A percentile compares a stretch with the other conserved stretches of the same genome.
Evolutionary conservation across 2,797 vertebrate genomes (phyloP).

Genomic region (Hemitrygon akajei): DNA sequence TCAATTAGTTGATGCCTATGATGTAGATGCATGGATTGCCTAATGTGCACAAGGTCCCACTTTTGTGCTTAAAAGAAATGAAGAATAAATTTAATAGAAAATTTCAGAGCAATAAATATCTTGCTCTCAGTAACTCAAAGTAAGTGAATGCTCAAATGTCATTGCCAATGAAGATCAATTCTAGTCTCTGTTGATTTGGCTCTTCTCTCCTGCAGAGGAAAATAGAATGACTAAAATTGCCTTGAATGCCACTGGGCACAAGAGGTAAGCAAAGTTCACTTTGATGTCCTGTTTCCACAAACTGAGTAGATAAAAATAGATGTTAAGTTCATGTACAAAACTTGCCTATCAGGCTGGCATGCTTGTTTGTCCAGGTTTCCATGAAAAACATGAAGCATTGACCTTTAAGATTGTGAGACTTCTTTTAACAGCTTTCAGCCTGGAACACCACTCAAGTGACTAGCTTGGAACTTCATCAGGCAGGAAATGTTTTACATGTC

Average conservation of each 20-base stretch:
- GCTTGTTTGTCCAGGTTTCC: not conserved
- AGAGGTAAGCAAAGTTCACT: not conserved
- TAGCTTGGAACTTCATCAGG: no score
- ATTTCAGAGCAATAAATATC: not conserved
- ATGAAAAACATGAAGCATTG: no score
- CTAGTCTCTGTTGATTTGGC: not conserved
- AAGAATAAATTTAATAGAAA: not conserved
- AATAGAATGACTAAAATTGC: not conserved
- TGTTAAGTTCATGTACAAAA: not conserved
- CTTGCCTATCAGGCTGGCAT: no score
- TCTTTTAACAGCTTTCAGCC: no score
- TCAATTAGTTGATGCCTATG: not conserved
- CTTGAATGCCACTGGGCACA: not conserved
- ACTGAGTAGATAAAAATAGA: not conserved
- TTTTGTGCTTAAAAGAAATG: not conserved
- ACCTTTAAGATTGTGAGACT: no score
- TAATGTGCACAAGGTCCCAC: not conserved
- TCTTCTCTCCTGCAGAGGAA: not conserved
- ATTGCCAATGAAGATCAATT: not conserved
- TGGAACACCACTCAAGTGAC: no score
- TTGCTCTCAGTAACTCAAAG: not conserved
- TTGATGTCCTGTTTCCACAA: not conserved
- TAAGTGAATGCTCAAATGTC: not conserved
- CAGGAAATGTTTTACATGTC: no score
- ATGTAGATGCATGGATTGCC: not conserved